Evolutionary conservation across 2,888 invertebrate genomes (phyloP), one percentile per base, ranked within the genome.

Genomic region (Scaptomyza reducta): DNA sequence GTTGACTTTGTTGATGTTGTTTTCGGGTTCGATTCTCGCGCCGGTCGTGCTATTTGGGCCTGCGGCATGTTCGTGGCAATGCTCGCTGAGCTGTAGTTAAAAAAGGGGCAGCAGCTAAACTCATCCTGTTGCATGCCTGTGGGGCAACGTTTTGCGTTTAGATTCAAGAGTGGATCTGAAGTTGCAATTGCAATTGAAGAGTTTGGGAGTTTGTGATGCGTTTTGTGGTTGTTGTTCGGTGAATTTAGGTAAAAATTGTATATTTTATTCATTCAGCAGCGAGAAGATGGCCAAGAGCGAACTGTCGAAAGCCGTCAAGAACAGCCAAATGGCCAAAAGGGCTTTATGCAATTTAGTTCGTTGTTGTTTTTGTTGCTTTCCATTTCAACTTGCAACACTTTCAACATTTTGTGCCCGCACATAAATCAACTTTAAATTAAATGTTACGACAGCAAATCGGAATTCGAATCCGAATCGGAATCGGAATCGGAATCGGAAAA

Each of bases 401-500:
- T 40, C n/a, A n/a, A 16, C 38, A 2, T 35, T 38, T 38, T 7
- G 14, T 57, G 10, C 31, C 55, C 63, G 61, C 66, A 69, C 63
- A 82, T 87, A 87, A 87, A 84, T 82, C 87, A 82, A 85, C 63
- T 84, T 81, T 81, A 84, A 82, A 85, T 87, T 71, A 81, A 85
- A 82, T 78, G 79, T 58, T 54, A 38, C 44, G 42, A 33, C 66
- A 55, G 45, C 33, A 64, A 65, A 64, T 64, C 64, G 56, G 31
- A 46, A 47, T 66, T n/a, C n/a, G n/a, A 61, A 55, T 56, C 7
- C 55, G 42, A 45, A 13, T 13, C n/a, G 42, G 45, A n/a, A n/a
- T 6, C 35, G 57, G 57, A 57, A 61, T 67, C 68, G 56, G 47
- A 2, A 25, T 2, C 25, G 6, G 7, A 4, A 29, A 29, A 4